These are phyloP conservation scores for Anomalospiza imberbis DNA, from an alignment of 2,797 vertebrate genomes.

Conservation along the genomic window DNA sequence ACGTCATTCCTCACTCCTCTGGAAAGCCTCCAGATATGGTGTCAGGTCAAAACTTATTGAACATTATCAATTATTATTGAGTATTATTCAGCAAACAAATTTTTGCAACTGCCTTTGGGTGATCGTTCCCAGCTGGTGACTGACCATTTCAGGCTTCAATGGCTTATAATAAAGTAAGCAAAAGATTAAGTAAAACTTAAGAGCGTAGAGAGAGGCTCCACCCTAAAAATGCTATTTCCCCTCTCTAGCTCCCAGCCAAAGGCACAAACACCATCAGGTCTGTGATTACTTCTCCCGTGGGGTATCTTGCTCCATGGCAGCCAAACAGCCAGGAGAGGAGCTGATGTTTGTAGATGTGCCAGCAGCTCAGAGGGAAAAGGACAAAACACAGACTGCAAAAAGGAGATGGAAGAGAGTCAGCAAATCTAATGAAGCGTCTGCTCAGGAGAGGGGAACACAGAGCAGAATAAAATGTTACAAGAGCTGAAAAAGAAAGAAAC, in stretches of 20 bases:
- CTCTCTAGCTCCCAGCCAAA: neutral
- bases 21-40: neutral
- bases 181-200: neutral
- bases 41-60: neutral
- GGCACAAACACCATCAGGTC: neutral
- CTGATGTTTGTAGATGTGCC: neutral
- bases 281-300: neutral
- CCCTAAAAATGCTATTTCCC: neutral
- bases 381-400: neutral
- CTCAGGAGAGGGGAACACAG: neutral
- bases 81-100: neutral
- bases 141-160: rapidly evolving
- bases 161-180: neutral
- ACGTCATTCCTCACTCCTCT: neutral
- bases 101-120: neutral
- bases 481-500: neutral
- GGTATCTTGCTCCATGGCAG: neutral
- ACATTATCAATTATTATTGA: neutral
- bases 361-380: neutral
- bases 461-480: neutral
- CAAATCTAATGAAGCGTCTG: neutral
- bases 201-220: neutral
- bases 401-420: neutral
- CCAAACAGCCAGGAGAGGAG: neutral
- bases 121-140: neutral